These are phyloP conservation scores for Oryzias dopingdopingensis DNA, from an alignment of 2,797 vertebrate genomes.

Conservation along the genomic window DNA sequence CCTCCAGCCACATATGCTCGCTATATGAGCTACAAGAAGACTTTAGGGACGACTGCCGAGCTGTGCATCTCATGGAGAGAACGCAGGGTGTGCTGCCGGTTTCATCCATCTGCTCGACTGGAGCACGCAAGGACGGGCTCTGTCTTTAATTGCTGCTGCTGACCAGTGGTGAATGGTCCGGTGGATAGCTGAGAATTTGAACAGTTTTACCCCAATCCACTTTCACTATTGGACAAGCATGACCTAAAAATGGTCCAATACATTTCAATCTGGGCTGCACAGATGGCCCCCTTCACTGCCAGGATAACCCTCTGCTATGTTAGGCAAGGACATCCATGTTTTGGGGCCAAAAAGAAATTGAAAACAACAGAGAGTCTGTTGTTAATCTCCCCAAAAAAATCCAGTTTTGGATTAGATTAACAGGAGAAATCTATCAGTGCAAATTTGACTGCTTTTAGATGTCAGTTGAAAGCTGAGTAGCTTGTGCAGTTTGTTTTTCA, in stretches of 20 bases:
- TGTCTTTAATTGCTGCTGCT: constrained; percentile 45
- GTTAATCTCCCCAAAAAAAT: constrained; percentile 19
- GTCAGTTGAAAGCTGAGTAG: constrained; percentile 56
- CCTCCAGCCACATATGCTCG: constrained; percentile 55
- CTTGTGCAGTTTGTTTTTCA: constrained; percentile 66
- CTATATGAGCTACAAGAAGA: constrained; percentile 11
- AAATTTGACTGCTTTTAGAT: constrained; percentile 62
- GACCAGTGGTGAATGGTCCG: constrained; percentile 51
- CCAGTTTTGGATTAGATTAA: constrained; percentile 40
- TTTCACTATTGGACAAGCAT: constrained; percentile 52
- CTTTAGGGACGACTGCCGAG: constrained; percentile 4
- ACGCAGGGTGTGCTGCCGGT: constrained; percentile 17
- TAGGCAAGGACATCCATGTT: constrained; percentile 48
- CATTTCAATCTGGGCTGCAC: constrained; percentile 63
- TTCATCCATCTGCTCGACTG: constrained; percentile 27
- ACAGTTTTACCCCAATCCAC: constrained; percentile 66
- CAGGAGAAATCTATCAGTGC: constrained; percentile 36
- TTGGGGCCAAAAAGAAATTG: constrained; percentile 19
- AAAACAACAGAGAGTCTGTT: constrained; percentile 20
- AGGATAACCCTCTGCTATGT: constrained; percentile 49
- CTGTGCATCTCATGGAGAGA: constrained; percentile 19
- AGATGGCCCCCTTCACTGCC: constrained; percentile 64
- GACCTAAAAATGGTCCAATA: constrained; percentile 62
- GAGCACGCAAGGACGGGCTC: constrained; percentile 23
- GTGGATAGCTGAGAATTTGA: constrained; percentile 56